Evolutionary conservation across 2,797 vertebrate species (phyloP).

Genomic region (Lagodon rhomboides): DNA sequence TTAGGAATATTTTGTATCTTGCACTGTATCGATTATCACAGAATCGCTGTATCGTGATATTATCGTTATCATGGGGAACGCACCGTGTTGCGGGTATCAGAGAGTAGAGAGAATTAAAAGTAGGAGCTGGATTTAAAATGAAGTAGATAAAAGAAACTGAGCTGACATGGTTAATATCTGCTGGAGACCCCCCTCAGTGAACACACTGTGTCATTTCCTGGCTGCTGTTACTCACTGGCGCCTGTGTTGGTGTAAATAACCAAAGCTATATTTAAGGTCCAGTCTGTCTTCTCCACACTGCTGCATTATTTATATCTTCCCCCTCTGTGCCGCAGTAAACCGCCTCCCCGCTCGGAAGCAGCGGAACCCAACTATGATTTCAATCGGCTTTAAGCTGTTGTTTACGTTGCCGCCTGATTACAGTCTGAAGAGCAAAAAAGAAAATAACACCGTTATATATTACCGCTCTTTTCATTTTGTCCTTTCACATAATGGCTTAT

Average conservation of each 20-base stretch:
- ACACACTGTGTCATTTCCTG: slow-evolving; percentile 33
- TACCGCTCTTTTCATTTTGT: background rate
- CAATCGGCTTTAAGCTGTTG: slow-evolving; percentile 34
- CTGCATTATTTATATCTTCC: slow-evolving; percentile 80
- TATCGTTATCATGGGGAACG: too few relatives aligned
- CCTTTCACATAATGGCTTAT: background rate
- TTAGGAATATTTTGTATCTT: too few relatives aligned
- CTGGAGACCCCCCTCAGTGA: background rate
- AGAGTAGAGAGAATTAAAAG: background rate
- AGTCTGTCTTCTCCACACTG: slow-evolving; percentile 66
- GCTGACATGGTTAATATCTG: slow-evolving; percentile 10
- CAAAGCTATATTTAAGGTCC: slow-evolving; percentile 80
- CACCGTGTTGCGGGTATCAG: too few relatives aligned
- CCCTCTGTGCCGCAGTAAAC: slow-evolving; percentile 45
- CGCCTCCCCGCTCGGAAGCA: slow-evolving; percentile 5
- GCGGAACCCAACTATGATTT: slow-evolving; percentile 40
- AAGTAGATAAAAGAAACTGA: background rate
- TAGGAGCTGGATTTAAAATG: background rate
- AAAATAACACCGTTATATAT: background rate
- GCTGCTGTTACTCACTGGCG: slow-evolving; percentile 64
- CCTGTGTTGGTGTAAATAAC: slow-evolving; percentile 78
- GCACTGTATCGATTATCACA: too few relatives aligned
- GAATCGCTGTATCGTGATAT: too few relatives aligned
- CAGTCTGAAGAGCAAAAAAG: slow-evolving; percentile 24
- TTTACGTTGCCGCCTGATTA: slow-evolving; percentile 44